Conservation (phyloP, 2,113 vertebrate species). For the Eira barbara region DNA sequence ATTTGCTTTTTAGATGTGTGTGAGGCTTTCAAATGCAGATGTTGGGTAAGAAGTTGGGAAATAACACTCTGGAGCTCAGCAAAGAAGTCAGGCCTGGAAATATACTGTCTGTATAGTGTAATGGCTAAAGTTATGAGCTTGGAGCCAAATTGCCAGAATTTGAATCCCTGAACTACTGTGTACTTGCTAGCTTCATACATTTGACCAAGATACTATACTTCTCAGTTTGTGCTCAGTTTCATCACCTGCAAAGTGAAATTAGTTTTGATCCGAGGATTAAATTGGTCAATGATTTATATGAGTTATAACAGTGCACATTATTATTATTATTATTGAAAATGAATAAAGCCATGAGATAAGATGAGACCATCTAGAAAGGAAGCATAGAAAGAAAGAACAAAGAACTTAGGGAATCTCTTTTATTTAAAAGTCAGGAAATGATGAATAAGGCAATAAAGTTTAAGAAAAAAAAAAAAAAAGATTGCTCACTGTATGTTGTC, state of each 20-base stretch:
- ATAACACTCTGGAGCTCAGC: neutral
- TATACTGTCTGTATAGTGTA: neutral
- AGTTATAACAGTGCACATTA: neutral
- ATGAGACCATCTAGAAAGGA: neutral
- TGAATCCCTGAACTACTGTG: neutral
- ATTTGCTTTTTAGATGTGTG: neutral
- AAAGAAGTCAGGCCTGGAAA: neutral
- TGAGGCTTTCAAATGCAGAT: neutral
- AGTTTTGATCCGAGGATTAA: neutral
- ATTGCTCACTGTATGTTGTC: neutral
- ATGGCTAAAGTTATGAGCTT: neutral
- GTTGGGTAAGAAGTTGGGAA: neutral
- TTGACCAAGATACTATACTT: neutral
- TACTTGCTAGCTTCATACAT: neutral
- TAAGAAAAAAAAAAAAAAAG: neutral
- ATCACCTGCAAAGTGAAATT: neutral
- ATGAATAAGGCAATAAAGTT: neutral
- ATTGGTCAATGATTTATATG: neutral
- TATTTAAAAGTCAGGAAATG: neutral
- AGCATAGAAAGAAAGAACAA: neutral
- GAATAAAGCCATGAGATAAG: neutral
- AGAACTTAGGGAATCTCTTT: neutral
- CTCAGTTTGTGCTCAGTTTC: neutral
- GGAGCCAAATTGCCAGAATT: neutral
- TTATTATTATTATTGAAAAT: neutral